Base-by-base conservation (phyloP, 2,797 vertebrate genomes). In the Darevskia nairensis region DNA sequence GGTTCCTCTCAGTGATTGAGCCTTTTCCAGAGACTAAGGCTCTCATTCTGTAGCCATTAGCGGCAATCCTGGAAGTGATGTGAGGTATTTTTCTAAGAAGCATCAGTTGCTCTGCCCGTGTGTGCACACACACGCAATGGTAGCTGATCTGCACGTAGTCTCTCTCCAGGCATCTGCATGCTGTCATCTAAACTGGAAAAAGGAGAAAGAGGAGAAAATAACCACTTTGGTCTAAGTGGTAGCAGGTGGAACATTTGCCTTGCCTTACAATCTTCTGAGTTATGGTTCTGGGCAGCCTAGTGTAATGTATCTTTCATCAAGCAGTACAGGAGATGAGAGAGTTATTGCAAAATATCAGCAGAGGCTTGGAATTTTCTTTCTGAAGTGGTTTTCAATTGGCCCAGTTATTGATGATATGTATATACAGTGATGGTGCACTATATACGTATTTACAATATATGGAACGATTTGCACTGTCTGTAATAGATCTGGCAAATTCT, bases 251-350 rank as follows among this genome's bases (percentile, higher is more conserved):
- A 69, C 79, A 66, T 90, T 91, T 88, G 91, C 77, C 81, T 93
- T 69, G 84, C 15, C 93, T 93, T 94, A 89, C 90, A 90, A 5
- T 87, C 85, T 74, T 5, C 8, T 25, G 41, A 82, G 91, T 75
- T 82, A 86, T 2, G 25, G 88, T 91, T 92, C 89, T 87, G 85
- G 88, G 86, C 86, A 88, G 89, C 68, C 89, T 86, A 82, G 86
- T 90, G 84, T 85, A 94, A 90, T 89, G 91, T 46, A 89, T 93
- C 90, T 96, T 96, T 94, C 90, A 93, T 90, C 10, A 50, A 61
- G 78, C 32, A 66, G 84, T 82, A 3, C 1, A 23, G 88, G 81
- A 88, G 74, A 86, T 23, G 13, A 89, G 87, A 79, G 88, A 61
- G 74, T 88, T 91, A 93, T 91, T 86, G 80, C 89, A 91, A 89